phyloP scores from a whole-genome alignment of 2,888 invertebrate genomes.

The Noctua fimbriata region DNA sequence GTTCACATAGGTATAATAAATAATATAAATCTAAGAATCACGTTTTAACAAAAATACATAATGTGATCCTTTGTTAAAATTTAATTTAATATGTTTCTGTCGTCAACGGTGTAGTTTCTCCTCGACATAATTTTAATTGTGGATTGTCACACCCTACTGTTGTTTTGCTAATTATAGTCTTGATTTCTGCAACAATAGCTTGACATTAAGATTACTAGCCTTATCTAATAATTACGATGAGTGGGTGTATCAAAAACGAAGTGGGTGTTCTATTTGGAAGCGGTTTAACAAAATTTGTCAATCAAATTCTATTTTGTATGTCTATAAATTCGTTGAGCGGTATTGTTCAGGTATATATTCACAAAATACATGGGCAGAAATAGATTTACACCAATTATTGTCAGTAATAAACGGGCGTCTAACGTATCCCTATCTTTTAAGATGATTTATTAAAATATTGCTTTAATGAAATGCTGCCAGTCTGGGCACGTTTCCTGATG shows the following conservation, averaged over 20 bases:
- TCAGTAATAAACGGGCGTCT: not conserved
- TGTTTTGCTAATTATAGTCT: slow-evolving; percentile 2
- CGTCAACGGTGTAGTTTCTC: slow-evolving; percentile 13
- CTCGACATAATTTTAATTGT: not conserved
- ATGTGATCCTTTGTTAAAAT: not conserved
- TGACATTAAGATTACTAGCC: not conserved
- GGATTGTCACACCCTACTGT: slow-evolving; percentile 6
- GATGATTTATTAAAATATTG: no score
- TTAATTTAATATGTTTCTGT: slow-evolving; percentile 3
- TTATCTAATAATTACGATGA: not conserved
- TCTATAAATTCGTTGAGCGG: not conserved
- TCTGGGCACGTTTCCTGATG: no score
- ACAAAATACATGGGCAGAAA: not conserved
- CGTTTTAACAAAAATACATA: not conserved
- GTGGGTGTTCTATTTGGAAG: not conserved
- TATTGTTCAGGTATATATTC: not conserved
- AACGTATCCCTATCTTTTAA: not conserved
- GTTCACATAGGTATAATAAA: not conserved
- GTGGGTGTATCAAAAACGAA: not conserved
- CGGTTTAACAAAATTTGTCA: slow-evolving; percentile 8
- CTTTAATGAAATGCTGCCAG: no score
- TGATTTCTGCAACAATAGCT: not conserved
- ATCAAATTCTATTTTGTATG: slow-evolving; percentile 2
- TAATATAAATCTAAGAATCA: not conserved
- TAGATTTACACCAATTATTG: not conserved